A percentile compares a stretch with the other conserved stretches of the same genome.
Evolutionary conservation across 2,113 vertebrate species (phyloP).

Genomic region (Varanus salvator): DNA sequence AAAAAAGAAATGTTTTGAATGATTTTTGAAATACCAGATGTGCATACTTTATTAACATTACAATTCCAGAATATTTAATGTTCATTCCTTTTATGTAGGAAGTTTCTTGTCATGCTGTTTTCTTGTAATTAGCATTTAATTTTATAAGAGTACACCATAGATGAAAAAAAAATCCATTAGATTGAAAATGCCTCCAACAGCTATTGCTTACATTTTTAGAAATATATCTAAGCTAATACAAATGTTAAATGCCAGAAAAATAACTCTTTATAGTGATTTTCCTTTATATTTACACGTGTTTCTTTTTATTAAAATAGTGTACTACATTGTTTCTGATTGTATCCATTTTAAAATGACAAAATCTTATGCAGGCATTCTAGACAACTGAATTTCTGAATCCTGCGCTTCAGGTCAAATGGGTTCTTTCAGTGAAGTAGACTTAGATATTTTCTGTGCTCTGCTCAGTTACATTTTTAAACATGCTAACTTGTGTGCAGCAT

Average conservation of each 20-base stretch:
- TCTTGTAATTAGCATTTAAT: background rate
- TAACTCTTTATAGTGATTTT: background rate
- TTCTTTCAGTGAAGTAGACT: background rate
- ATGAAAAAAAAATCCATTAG: background rate
- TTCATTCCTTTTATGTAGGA: background rate
- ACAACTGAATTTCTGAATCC: slow-evolving; percentile 4
- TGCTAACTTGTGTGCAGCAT: background rate
- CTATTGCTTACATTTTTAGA: background rate
- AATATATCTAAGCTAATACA: background rate
- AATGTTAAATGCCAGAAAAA: background rate
- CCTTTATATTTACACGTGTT: background rate
- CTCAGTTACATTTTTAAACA: background rate
- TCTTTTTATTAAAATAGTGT: background rate
- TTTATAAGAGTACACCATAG: background rate
- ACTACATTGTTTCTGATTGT: background rate
- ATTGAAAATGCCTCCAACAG: background rate
- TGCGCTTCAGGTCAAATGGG: background rate
- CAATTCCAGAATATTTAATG: background rate
- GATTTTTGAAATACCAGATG: too few species aligned
- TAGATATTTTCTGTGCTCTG: background rate
- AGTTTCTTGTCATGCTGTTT: background rate
- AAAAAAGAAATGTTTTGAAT: too few species aligned
- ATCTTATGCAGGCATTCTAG: slow-evolving; percentile 36
- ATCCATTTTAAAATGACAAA: background rate
- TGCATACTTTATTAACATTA: background rate